Evolutionary conservation across 2,797 vertebrate genomes (phyloP).

Genomic region (Aratinga solstitialis): DNA sequence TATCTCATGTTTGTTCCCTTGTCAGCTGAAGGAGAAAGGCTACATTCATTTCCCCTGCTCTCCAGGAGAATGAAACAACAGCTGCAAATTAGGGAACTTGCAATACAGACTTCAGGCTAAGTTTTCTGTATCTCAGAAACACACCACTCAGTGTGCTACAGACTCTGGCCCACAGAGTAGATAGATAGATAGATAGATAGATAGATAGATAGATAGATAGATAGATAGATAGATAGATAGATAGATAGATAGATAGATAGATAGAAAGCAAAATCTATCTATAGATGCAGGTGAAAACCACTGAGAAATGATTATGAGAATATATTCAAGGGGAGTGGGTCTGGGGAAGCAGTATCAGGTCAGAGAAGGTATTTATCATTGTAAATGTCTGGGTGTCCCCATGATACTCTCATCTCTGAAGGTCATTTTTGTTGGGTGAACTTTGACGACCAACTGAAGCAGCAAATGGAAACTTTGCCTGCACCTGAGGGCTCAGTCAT

Average conservation of each 20-base stretch:
- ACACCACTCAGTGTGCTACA: background rate
- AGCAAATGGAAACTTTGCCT: background rate
- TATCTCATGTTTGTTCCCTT: background rate
- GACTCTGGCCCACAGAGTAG: too few relatives aligned
- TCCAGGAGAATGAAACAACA: background rate
- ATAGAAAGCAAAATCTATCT: background rate
- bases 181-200: too few relatives aligned
- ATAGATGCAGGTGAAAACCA: background rate
- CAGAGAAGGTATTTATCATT: background rate
- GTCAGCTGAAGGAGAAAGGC: background rate
- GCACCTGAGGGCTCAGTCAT: background rate
- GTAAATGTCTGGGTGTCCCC: background rate
- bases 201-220: too few relatives aligned
- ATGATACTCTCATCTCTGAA: background rate
- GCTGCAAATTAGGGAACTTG: background rate
- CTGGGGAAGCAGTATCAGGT: background rate
- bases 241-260: too few relatives aligned
- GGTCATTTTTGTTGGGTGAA: background rate
- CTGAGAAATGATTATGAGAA: background rate
- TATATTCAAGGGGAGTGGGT: background rate
- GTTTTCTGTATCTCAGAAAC: background rate
- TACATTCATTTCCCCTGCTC: background rate
- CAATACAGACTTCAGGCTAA: background rate
- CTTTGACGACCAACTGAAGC: background rate
- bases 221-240: too few relatives aligned